These are phyloP conservation scores for Gisinianus flammeolus DNA, from an alignment of 2,888 invertebrate species.

Conservation along the genomic window DNA sequence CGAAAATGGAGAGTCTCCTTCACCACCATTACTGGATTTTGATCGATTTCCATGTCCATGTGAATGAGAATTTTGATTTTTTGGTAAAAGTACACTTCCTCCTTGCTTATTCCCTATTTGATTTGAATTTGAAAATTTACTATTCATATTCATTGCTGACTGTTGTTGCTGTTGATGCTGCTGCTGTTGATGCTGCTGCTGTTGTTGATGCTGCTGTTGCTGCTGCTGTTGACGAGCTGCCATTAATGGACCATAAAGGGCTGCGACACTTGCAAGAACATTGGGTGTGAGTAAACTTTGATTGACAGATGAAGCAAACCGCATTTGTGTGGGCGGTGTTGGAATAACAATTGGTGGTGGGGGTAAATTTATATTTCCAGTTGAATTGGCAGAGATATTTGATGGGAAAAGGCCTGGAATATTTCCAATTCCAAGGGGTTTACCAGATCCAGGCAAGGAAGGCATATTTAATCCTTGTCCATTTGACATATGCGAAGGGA, in stretches of 20 bases:
- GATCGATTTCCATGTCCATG: slow-evolving; percentile 16
- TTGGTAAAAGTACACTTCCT: slow-evolving; percentile 46
- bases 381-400: slow-evolving; percentile 15
- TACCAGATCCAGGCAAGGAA: slow-evolving; percentile 7
- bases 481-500: slow-evolving; percentile 23
- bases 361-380: slow-evolving; percentile 18
- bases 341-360: slow-evolving; percentile 49
- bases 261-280: slow-evolving; percentile 54
- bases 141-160: slow-evolving; percentile 62
- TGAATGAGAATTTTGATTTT: slow-evolving; percentile 46
- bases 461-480: background rate
- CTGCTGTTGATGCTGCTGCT: slow-evolving; percentile 59
- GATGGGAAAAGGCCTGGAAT: slow-evolving; percentile 48
- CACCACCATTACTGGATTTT: slow-evolving; percentile 29
- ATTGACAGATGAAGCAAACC: slow-evolving; percentile 27
- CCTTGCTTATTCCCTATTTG: slow-evolving; percentile 33
- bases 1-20: slow-evolving; percentile 75
- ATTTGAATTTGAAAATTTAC: slow-evolving; percentile 62
- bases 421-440: slow-evolving; percentile 47
- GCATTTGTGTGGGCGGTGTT: slow-evolving; percentile 42
- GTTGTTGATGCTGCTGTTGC: slow-evolving; percentile 61
- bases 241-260: slow-evolving; percentile 48
- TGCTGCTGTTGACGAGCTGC: slow-evolving; percentile 59
- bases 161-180: slow-evolving; percentile 54
- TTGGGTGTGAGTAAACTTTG: slow-evolving; percentile 45